Evolutionary conservation across 1,140 invertebrate species (phyloP), one percentile per base, ranked within the genome.

Genomic region (Portunus trituberculatus): DNA sequence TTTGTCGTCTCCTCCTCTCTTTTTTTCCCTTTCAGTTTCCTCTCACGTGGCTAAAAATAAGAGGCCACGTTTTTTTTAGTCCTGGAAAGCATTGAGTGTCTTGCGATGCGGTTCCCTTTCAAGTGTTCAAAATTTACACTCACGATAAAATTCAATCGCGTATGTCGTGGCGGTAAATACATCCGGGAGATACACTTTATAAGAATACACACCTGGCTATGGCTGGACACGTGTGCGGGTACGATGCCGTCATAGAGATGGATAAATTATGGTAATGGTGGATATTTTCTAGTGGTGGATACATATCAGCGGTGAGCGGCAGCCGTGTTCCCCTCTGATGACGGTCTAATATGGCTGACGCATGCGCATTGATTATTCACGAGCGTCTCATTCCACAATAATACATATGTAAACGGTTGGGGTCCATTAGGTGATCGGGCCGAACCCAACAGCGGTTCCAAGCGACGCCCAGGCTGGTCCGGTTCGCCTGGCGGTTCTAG

Each of bases 211-310:
- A 76, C 67, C 12, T 25, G 25, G 67, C 67, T 12, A 20, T 20
- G 25, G 0, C 20, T 12, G 67, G 67, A 76, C 67, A 76, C 16
- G 25, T 7, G 67, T 76, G 67, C 67, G 20, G 67, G 67, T 25
- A n/a, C 67, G 67, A n/a, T 7, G 67, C 1, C 67, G 16, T 76
- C 67, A 76, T 76, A 76, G 67, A 76, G 67, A 76, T 76, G 67
- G 67, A n/a, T 76, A 76, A 76, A 76, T 76, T 76, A 76, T 76
- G 67, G 67, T 76, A 76, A 76, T 76, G 67, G 67, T 76, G 67
- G 59, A 76, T 76, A 76, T 76, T 76, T 76, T 76, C 20, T 76
- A 0, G 12, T n/a, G 20, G 67, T 76, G 67, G 67, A 76, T 76
- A 76, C 67, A 76, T 76, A 76, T 76, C 67, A 76, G 67, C 67